Conservation (phyloP, 2,888 invertebrate genomes). For the Acleris holmiana region DNA sequence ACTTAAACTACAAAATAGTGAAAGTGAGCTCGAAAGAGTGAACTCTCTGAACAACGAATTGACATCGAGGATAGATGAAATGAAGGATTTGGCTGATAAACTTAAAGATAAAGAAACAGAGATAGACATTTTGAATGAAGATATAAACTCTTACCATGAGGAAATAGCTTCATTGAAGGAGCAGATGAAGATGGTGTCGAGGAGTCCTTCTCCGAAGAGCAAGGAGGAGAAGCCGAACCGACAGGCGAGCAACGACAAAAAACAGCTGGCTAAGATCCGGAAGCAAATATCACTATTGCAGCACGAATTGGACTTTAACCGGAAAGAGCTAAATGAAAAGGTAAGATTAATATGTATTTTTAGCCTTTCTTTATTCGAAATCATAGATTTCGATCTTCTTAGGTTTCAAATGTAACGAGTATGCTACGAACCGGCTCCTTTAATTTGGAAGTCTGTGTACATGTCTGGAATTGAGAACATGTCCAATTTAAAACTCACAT, state of each 20-base stretch:
- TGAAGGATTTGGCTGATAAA: conserved; percentile 70
- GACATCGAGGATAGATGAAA: conserved; percentile 69
- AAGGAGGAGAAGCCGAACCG: conserved; percentile 72
- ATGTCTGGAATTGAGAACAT: too few relatives aligned
- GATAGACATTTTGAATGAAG: conserved; percentile 81
- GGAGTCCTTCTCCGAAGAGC: conserved; percentile 85
- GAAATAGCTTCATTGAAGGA: conserved; percentile 77
- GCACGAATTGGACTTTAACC: conserved; percentile 75
- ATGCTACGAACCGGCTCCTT: too few relatives aligned
- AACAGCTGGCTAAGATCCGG: conserved; percentile 82
- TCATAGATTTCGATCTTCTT: too few relatives aligned
- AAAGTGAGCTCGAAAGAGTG: conserved; percentile 67
- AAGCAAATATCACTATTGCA: conserved; percentile 74
- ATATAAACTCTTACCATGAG: conserved; percentile 77
- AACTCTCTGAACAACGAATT: conserved; percentile 70
- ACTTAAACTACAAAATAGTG: conserved; percentile 68
- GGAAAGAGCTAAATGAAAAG: conserved; percentile 79
- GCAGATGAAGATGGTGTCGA: conserved; percentile 74
- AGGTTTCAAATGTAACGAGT: too few relatives aligned
- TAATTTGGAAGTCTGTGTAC: too few relatives aligned
- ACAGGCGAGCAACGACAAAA: conserved; percentile 83
- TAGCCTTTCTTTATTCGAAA: too few relatives aligned
- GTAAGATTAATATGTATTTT: conserved; percentile 48
- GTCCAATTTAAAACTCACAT: not conserved
- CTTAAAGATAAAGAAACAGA: conserved; percentile 82